phyloP scores from a whole-genome alignment of 2,113 vertebrate species.

The Zeus faber region DNA sequence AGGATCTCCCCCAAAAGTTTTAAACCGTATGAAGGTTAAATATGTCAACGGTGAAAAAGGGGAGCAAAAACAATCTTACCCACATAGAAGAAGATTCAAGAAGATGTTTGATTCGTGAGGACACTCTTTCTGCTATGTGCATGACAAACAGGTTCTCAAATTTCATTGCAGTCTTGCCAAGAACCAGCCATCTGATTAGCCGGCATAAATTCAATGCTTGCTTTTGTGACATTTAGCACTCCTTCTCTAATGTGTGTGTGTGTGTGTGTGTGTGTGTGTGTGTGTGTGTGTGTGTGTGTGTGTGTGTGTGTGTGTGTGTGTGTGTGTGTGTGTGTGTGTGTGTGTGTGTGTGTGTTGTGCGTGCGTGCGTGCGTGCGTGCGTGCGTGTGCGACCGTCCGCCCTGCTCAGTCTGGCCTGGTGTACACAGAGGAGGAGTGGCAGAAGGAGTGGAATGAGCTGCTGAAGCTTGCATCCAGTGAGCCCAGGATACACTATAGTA shows the following conservation, averaged over 20 bases:
- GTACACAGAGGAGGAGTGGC: conserved; percentile 98
- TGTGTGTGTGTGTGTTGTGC: neutral
- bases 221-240: conserved; percentile 56
- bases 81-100: no score
- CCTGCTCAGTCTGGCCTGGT: conserved; percentile 91
- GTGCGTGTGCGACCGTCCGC: no score
- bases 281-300: neutral
- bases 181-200: conserved; percentile 34
- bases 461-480: conserved; percentile 89
- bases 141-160: no score
- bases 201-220: conserved; percentile 28
- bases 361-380: conserved; percentile 10
- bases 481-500: conserved; percentile 86
- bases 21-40: no score
- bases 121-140: neutral
- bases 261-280: conserved; percentile 13
- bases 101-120: no score
- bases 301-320: neutral
- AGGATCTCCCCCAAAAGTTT: no score
- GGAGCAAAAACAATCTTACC: no score
- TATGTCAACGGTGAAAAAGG: no score
- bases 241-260: conserved; percentile 36
- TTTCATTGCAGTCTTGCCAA: conserved; percentile 22
- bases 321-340: conserved; percentile 6
- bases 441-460: conserved; percentile 96